A percentile compares a stretch with the other conserved stretches of the same genome.
These are phyloP conservation scores for Molossus molossus DNA, from an alignment of 2,797 vertebrate species.

Conservation along the genomic window DNA sequence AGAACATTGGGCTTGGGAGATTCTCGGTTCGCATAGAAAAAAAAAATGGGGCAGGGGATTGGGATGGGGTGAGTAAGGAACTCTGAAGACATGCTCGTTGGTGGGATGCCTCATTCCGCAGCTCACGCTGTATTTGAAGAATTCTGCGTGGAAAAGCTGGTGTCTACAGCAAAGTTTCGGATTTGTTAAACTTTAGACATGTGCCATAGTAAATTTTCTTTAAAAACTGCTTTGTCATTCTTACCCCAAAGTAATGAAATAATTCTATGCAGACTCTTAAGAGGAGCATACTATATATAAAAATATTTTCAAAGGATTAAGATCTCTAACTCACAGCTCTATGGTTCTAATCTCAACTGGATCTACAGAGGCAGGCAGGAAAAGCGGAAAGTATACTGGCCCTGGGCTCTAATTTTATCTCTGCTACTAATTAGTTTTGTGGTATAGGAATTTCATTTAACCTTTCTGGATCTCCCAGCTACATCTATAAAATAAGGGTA, in stretches of 20 bases:
- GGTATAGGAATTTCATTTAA: background rate
- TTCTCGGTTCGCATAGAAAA: background rate
- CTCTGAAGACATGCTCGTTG: background rate
- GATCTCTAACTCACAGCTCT: background rate
- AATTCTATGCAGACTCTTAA: background rate
- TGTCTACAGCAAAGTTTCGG: background rate
- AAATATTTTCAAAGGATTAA: background rate
- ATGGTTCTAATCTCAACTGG: background rate
- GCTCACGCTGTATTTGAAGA: background rate
- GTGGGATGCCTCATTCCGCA: background rate
- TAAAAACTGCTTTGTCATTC: slow-evolving; percentile 31
- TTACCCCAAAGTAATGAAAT: background rate
- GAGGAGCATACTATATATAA: background rate
- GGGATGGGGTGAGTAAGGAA: background rate
- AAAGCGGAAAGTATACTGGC: background rate
- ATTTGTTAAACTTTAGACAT: background rate
- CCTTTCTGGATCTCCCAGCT: background rate
- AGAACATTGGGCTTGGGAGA: background rate
- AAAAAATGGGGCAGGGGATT: background rate
- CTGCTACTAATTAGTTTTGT: background rate
- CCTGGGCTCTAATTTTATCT: background rate
- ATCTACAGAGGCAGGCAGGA: background rate
- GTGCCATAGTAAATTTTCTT: background rate
- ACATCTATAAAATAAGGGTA: background rate
- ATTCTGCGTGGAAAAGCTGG: background rate